Evolutionary conservation across 2,888 invertebrate species (phyloP).

Genomic region (Anarsia innoxiella): DNA sequence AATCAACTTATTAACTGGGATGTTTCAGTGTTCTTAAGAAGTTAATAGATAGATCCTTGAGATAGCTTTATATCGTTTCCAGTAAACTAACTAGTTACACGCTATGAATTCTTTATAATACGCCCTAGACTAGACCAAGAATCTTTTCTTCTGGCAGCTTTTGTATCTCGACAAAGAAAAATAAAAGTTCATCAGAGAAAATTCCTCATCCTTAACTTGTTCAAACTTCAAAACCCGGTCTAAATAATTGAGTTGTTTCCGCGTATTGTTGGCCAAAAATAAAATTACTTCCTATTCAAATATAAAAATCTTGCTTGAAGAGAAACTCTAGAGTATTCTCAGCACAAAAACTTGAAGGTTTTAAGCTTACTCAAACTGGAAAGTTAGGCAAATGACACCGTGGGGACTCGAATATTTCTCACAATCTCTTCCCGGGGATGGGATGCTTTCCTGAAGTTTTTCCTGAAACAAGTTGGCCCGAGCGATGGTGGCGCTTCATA

Average conservation of each 20-base stretch:
- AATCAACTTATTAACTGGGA: neutral
- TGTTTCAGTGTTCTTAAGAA: too few relatives aligned
- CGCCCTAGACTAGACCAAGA: too few relatives aligned
- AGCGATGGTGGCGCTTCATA: constrained; percentile 32
- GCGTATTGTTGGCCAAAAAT: constrained; percentile 26
- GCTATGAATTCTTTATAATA: too few relatives aligned
- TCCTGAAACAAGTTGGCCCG: constrained; percentile 42
- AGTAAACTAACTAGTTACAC: too few relatives aligned
- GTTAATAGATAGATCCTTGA: too few relatives aligned
- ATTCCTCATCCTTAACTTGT: neutral
- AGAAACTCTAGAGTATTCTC: constrained; percentile 36
- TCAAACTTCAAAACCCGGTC: neutral
- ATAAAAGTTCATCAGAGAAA: too few relatives aligned
- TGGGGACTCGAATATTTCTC: constrained; percentile 55
- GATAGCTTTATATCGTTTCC: too few relatives aligned
- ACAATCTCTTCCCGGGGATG: constrained; percentile 57
- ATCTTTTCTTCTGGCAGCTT: too few relatives aligned
- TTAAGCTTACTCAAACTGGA: constrained; percentile 63
- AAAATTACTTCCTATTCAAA: constrained; percentile 32
- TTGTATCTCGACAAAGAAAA: too few relatives aligned
- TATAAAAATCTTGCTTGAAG: constrained; percentile 41
- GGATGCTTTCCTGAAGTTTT: constrained; percentile 50
- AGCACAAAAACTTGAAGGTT: constrained; percentile 44
- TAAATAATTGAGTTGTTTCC: constrained; percentile 22
- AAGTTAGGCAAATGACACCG: constrained; percentile 68